phyloP scores from a whole-genome alignment of 1,140 invertebrate genomes.

The Drosophila pseudoobscura region DNA sequence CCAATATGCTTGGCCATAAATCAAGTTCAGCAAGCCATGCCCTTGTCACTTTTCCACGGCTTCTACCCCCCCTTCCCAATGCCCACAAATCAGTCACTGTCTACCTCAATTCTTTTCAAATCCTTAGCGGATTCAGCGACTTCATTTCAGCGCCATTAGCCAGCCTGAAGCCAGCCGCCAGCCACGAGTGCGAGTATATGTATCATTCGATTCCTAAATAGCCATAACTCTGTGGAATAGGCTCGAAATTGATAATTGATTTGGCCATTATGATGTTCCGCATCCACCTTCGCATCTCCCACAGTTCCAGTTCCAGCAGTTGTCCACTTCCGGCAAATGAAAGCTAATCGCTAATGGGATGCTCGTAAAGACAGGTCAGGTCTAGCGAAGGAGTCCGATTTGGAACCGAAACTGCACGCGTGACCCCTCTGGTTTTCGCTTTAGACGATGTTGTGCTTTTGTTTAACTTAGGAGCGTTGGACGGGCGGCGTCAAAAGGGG shows the following conservation, averaged over 20 bases:
- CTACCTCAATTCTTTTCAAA: slow-evolving; percentile 4
- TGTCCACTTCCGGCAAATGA: slow-evolving; percentile 14
- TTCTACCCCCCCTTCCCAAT: neutral
- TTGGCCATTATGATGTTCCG: slow-evolving; percentile 21
- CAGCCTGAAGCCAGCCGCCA: slow-evolving; percentile 2
- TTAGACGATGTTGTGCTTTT: too few relatives aligned
- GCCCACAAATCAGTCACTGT: slow-evolving; percentile 25
- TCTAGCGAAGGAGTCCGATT: too few relatives aligned
- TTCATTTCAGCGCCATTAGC: slow-evolving; percentile 62
- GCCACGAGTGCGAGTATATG: too few relatives aligned
- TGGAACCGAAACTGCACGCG: too few relatives aligned
- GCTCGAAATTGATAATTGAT: slow-evolving; percentile 45
- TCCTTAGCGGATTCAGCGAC: slow-evolving; percentile 13
- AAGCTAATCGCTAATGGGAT: neutral
- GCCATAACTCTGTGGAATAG: slow-evolving; percentile 41
- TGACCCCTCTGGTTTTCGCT: too few relatives aligned
- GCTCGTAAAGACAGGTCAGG: too few relatives aligned
- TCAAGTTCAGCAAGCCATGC: too few relatives aligned
- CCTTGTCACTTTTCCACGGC: too few relatives aligned
- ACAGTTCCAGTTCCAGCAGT: slow-evolving; percentile 21
- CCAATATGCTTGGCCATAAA: too few relatives aligned
- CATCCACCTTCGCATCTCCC: neutral
- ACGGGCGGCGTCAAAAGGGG: too few relatives aligned
- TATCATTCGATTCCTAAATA: too few relatives aligned
- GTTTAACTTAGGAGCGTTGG: too few relatives aligned